Evolutionary conservation across 2,797 vertebrate species (phyloP), one percentile per base, ranked within the genome.

Genomic region (Chaetodon trifasciatus): DNA sequence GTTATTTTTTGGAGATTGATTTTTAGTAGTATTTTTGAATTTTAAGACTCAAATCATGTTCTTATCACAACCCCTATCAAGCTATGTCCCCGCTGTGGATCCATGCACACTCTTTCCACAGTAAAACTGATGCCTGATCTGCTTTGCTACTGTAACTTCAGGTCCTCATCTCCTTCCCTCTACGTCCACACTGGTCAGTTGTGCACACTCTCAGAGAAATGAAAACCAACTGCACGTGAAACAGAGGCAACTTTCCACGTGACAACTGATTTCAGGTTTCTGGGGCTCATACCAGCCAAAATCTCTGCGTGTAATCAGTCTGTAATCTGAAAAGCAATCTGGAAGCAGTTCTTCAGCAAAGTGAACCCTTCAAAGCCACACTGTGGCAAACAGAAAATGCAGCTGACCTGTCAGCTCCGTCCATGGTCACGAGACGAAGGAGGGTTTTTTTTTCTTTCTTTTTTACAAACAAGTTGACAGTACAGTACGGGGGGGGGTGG

Each of bases 371-470:
- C 65, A 55, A 69, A 73, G 87, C 89, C 90, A 86, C 90, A 88
- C 83, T 92, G 89, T 91, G 91, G 92, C 88, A 87, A 89, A 84
- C 46, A 3, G 72, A 84, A 85, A 84, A 84, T 16, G 56, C 64
- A 85, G 85, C 84, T 82, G 82, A 91, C 79, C 71, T 21, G 74
- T 90, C 88, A 87, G 89, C 89, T 79, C 47, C 28, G 84, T 86
- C 86, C 83, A 76, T 40, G 76, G 66, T 82, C 75, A 80, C 74
- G 8, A 86, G 64, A 87, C 47, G 12, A 60, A 81, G 70, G 79
- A 89, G 81, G 82, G 79, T 64, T 78, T 15, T 49, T 83, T 76
- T 37, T 79, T 12, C 56, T 82, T 76, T 32, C 71, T n/a, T 74
- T 39, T 63, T 42, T 49, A 71, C 32, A 68, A 76, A 78, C 46